Evolutionary conservation across 2,113 vertebrate genomes (phyloP), one percentile per base, ranked within the genome.

Genomic region (Zonotrichia leucophrys): DNA sequence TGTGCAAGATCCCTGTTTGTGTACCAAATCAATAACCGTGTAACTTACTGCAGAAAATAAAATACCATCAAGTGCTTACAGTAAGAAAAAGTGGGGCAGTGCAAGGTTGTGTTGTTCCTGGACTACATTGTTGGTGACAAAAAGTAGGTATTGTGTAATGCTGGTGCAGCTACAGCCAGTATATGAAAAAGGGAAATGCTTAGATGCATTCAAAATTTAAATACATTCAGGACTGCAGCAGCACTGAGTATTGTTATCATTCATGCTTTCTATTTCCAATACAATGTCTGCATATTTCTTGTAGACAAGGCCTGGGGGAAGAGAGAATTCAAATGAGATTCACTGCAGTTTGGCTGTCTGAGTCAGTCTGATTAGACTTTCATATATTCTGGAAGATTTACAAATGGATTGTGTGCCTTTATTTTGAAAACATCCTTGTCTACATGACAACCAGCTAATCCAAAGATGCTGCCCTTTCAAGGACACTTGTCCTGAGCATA

Each of bases 351-450:
- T 30, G 80, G 78, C 78, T 79, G 85, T 66, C 79, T 91, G 87
- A 92, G 67, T 77, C 87, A 91, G 64, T 77, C 96, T 96, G 89
- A 94, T 95, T 87, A 92, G 76, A 93, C 89, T 95, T 96, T 95
- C 90, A 94, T 77, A 80, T 64, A 83, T 93, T 90, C 93, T 59
- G 52, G 59, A 89, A 81, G 87, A 94, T 86, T 89, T 95, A 94
- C 91, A 95, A 95, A 96, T 70, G 78, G 92, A 89, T 87, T 49
- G 33, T 83, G 73, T 53, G 59, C 52, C 83, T 96, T 89, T 96
- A 89, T 90, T 95, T 94, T 76, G 93, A 93, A 96, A 96, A 96
- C 66, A 92, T 86, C 93, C 83, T 94, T 82, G 89, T 50, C 81
- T 83, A 92, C 95, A 67, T 12, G 76, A 89, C 87, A 94, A 84